Evolutionary conservation across 2,888 invertebrate genomes (phyloP), one percentile per base, ranked within the genome.

Genomic region (Protophormia terraenovae): DNA sequence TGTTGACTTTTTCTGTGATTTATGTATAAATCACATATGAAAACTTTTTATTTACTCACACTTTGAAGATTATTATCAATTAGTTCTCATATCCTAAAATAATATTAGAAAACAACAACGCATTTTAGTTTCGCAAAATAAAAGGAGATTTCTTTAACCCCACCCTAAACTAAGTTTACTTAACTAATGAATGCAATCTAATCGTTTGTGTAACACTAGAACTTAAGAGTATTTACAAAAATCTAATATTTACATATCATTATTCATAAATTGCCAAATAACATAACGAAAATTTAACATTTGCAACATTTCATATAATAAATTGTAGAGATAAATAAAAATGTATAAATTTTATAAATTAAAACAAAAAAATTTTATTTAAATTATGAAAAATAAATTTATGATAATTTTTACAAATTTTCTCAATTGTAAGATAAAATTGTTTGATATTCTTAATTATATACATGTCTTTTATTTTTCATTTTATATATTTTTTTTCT

Each of bases 111-210:
- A 64, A 64, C 1, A 62, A 50, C 50, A 38, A 64, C 16, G 47
- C 27, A 47, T 60, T 60, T 45, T 41, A 55, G 14, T 38, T 76
- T 14, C 19, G 14, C n/a, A 60, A 32, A 60, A 41, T 47, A 10
- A n/a, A 19, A 16, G 35, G 14, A 45, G 22, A 16, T 55, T 47
- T 8, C 29, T n/a, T 7, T 6, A 12, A 29, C 5, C 24, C 2
- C 10, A 58, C 35, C 53, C 12, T 22, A 32, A 19, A 1, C n/a
- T 32, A 55, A 55, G 66, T 87, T 87, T 87, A 77, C 86, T 62
- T 60, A 84, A 45, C 87, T 87, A 86, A 87, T 87, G 87, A 86
- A 86, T 76, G 84, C 79, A 84, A 84, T 80, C 83, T 84, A 79
- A 84, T 86, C 64, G 75, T 66, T 60, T 76, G 24, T 66, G 71